Evolutionary conservation across 2,113 vertebrate species (phyloP), one percentile per base, ranked within the genome.

Genomic region (Melanerpes aurifrons): DNA sequence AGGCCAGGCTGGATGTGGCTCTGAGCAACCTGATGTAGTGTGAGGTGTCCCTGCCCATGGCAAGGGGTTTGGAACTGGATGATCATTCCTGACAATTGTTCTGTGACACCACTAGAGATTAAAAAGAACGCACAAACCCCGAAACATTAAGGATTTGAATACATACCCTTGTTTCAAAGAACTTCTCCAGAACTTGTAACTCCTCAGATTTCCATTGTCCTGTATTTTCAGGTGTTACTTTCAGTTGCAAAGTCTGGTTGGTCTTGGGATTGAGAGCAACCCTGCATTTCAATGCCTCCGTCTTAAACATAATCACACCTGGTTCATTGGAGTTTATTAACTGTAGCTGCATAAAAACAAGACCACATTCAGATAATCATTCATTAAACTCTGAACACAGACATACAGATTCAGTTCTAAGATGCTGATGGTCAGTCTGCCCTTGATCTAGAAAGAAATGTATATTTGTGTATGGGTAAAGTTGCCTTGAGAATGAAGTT

Each of bases 291-390:
- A 99, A 97, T 53, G 99, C 99, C 56, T 99, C 99, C 0, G 99
- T 99, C 96, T 99, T 99, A 97, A 99, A 99, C 99, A 99, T 99
- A 95, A 99, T 99, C 37, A 99, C 99, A 29, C 99, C 99, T 3
- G 99, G 99, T 97, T 99, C 99, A 47, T 99, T 99, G 80, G 99
- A 99, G 97, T 99, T 99, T 90, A 99, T 98, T 58, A 99, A 98
- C 81, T 99, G 98, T 82, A 99, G 97, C 99, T 99, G 94, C 17
- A 95, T 29, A 78, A 91, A 91, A 75, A 95, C 57, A 71, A 89
- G 69, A 81, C 74, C 7, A 19, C 28, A 87, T 74, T 81, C 61
- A 71, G 77, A 90, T 28, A 64, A 43, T 53, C 10, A 67, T 35
- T 93, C 1, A 19, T 48, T 70, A 74, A 87, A 59, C 10, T 47